These are phyloP conservation scores for Sebastes itinus DNA, from an alignment of 2,797 vertebrate genomes.

Conservation along the genomic window DNA sequence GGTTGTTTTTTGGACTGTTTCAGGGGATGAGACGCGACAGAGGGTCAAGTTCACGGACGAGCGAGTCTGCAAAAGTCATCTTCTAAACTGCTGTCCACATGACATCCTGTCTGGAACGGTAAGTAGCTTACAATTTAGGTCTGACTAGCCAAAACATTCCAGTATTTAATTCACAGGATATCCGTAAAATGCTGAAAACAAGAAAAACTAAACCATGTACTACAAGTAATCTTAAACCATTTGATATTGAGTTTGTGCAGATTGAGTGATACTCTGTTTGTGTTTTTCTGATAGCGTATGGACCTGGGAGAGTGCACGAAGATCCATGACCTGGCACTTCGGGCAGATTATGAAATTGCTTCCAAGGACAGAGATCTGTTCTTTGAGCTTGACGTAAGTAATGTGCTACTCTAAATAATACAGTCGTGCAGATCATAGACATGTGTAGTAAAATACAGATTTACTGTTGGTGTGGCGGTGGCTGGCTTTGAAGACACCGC, in stretches of 20 bases:
- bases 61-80: constrained; percentile 99
- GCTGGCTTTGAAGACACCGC: background rate
- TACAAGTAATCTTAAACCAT: background rate
- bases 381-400: constrained; percentile 98
- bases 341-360: constrained; percentile 99
- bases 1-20: constrained; percentile 79
- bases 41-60: constrained; percentile 98
- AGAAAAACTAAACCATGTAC: background rate
- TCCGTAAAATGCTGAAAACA: background rate
- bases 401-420: background rate
- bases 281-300: constrained; percentile 87
- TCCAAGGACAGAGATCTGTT: constrained; percentile 98
- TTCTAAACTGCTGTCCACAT: constrained; percentile 98
- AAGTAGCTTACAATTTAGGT: constrained; percentile 60
- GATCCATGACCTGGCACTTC: constrained; percentile 97
- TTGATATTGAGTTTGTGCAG: background rate
- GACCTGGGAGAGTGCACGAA: constrained; percentile 98
- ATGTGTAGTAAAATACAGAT: background rate
- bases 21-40: constrained; percentile 99
- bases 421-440: background rate
- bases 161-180: background rate
- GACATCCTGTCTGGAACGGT: constrained; percentile 99
- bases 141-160: background rate
- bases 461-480: background rate
- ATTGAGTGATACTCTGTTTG: background rate